phyloP scores from a whole-genome alignment of 2,113 vertebrate species.

The Hydrochoerus hydrochaeris region DNA sequence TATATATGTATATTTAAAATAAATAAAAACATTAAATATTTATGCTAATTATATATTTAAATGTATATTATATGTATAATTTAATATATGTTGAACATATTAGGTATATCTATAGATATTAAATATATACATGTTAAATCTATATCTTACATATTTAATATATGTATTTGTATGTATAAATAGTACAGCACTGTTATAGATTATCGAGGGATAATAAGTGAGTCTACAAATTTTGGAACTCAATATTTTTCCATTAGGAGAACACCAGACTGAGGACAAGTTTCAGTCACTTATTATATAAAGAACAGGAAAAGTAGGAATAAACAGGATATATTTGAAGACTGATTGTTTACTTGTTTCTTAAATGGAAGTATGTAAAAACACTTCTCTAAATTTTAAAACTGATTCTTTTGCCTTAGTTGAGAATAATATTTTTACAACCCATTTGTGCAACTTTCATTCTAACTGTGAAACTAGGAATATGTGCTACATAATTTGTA shows the following conservation, averaged over 20 bases:
- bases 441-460: neutral
- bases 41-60: neutral
- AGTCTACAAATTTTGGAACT: neutral
- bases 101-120: neutral
- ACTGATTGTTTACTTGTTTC: neutral
- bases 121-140: neutral
- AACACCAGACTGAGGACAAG: neutral
- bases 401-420: neutral
- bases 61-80: neutral
- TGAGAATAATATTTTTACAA: constrained; percentile 16
- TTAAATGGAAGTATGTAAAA: neutral
- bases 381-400: neutral
- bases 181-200: neutral
- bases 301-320: neutral
- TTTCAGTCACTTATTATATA: neutral
- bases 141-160: neutral
- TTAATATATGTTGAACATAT: neutral
- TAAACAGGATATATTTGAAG: neutral
- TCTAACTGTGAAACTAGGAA: constrained; percentile 11
- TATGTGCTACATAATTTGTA: neutral
- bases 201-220: neutral
- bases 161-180: neutral
- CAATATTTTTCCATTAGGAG: neutral
- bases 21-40: neutral
- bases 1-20: neutral